Base-by-base conservation (phyloP, 2,797 vertebrate genomes). In the Adelosebastes latens region DNA sequence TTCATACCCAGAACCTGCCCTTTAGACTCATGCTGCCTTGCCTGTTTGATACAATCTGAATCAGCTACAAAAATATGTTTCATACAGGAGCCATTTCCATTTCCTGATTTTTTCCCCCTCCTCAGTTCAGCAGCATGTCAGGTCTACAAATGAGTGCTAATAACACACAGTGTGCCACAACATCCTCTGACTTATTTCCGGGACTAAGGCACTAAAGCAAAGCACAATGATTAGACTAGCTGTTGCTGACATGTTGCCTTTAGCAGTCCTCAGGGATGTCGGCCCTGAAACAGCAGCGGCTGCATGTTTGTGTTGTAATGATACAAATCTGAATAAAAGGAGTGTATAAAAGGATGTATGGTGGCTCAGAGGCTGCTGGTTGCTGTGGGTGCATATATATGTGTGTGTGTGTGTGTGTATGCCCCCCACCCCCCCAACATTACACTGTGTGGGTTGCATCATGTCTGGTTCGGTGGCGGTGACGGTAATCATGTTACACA, bases 261-360 rank as follows among this genome's bases (percentile, higher is more conserved):
- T 24, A 75, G 29, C 25, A 20, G 31, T 74, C 64, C 61, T 32
- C 34, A 32, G 77, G 31, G 73, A 46, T 53, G n/a, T 67, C 58
- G 46, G 60, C 64, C 64, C 27, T 61, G 39, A 77, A 84, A 80
- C 49, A 69, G 71, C 56, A 76, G 34, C 59, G 27, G 73, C 39
- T 80, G 77, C 79, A 80, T 88, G 85, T 76, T 82, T 31, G 64
- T 82, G 77, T 69, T 69, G 60, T 49, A 61, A 72, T 59, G 14
- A 59, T 29, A 16, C 14, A 36, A 65, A 78, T 68, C 3, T 16
- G 49, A 80, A 20, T 20, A 53, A 39, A 18, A 59, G 14, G 72
- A 49, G 24, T 27, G 62, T 60, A 36, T 36, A 6, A 72, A 22
- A 60, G 52, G 18, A 67, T 68, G 29, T 34, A 46, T 46, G 77